Conservation (phyloP, 2,888 invertebrate genomes). For the Lamproptera curius region DNA sequence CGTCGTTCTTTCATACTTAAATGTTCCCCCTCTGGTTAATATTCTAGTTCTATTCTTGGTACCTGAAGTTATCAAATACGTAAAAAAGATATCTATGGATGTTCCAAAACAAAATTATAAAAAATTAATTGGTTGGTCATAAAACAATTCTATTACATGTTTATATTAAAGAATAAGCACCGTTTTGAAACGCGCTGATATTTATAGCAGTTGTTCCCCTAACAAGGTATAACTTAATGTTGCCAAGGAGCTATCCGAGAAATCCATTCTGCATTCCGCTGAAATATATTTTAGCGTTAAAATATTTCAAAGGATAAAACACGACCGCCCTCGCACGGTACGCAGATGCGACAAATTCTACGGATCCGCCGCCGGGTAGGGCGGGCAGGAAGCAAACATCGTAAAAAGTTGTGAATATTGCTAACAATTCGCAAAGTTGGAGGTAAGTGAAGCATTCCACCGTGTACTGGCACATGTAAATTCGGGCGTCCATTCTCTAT, state of each 20-base stretch:
- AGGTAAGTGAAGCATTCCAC: slow-evolving; percentile 48
- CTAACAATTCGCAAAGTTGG: slow-evolving; percentile 53
- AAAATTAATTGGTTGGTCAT: too few species aligned
- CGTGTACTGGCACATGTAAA: slow-evolving; percentile 40
- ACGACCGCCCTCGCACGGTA: slow-evolving; percentile 48
- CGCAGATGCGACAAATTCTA: slow-evolving; percentile 58
- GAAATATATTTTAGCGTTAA: slow-evolving; percentile 21
- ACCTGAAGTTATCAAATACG: too few species aligned
- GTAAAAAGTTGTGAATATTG: slow-evolving; percentile 62
- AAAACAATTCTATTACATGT: too few species aligned
- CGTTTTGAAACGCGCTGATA: too few species aligned
- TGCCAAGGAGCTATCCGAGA: slow-evolving; percentile 5
- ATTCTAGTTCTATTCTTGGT: too few species aligned
- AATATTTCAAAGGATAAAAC: slow-evolving; percentile 41
- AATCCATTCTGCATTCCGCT: slow-evolving; percentile 19
- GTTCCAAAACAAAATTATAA: too few species aligned
- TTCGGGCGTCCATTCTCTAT: slow-evolving; percentile 30
- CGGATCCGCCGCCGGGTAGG: slow-evolving; percentile 50
- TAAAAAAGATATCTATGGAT: too few species aligned
- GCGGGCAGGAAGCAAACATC: slow-evolving; percentile 50
- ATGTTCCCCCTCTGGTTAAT: neutral
- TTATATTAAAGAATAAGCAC: too few species aligned
- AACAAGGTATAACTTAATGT: too few species aligned
- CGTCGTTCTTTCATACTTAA: neutral
- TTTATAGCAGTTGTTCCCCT: too few species aligned